Conservation (phyloP, 2,113 vertebrate species). For the Phycodurus eques region DNA sequence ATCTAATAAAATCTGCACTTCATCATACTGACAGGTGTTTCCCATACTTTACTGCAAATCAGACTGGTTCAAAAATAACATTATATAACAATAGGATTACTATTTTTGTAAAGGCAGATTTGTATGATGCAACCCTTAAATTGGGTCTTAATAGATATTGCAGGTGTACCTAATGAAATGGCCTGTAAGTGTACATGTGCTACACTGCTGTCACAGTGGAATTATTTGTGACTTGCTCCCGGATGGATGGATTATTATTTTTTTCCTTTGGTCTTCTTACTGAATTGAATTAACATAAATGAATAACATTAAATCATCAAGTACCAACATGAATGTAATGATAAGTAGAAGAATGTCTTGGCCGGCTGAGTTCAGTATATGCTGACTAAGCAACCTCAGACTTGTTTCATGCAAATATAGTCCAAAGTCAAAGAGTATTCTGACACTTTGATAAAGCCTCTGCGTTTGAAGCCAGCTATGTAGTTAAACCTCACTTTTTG, state of each 20-base stretch:
- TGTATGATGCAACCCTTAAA: background rate
- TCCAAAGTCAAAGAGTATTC: conserved; percentile 1
- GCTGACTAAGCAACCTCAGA: conserved; percentile 9
- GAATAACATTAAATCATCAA: conserved; percentile 9
- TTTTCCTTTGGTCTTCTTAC: conserved; percentile 19
- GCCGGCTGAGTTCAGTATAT: background rate
- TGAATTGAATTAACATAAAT: conserved; percentile 12
- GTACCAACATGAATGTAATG: background rate
- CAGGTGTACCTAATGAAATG: background rate
- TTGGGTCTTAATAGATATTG: background rate
- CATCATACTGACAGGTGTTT: no score
- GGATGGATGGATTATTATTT: conserved; percentile 11
- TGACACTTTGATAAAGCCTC: conserved; percentile 1
- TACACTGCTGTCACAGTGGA: background rate
- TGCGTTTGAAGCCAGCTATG: background rate
- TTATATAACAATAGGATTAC: background rate
- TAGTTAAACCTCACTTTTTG: conserved; percentile 1
- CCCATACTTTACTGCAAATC: background rate
- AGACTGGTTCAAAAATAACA: background rate
- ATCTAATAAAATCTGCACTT: background rate
- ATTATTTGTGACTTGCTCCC: conserved; percentile 9
- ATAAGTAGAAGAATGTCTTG: background rate
- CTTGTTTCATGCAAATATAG: conserved; percentile 1
- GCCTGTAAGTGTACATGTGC: background rate
- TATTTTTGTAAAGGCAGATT: background rate